phyloP scores from a whole-genome alignment of 2,113 vertebrate species.

The Pristiophorus japonicus region DNA sequence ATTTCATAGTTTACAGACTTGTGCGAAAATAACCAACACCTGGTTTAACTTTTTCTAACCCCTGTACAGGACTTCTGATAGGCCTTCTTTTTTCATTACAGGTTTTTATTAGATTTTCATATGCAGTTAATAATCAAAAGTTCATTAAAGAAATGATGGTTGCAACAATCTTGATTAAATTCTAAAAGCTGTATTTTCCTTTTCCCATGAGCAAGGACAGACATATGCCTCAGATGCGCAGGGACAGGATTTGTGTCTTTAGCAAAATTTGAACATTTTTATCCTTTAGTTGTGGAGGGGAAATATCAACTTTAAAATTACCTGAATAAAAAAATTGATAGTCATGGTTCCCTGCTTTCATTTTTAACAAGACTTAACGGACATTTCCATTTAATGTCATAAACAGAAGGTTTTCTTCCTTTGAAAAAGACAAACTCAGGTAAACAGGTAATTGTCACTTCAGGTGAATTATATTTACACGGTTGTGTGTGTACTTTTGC shows the following conservation, averaged over 20 bases:
- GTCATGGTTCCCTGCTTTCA: background rate
- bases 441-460: too few species aligned
- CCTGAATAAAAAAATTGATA: background rate
- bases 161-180: background rate
- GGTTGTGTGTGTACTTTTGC: too few species aligned
- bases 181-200: background rate
- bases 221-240: background rate
- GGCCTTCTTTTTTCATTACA: background rate
- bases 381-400: too few species aligned
- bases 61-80: background rate
- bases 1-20: slow-evolving; percentile 32
- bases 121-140: slow-evolving; percentile 19
- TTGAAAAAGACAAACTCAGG: too few species aligned
- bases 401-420: too few species aligned
- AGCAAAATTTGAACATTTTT: background rate
- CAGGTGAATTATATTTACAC: too few species aligned
- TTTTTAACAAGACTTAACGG: background rate
- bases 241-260: background rate
- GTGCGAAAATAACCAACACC: slow-evolving; percentile 16
- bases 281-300: too few species aligned
- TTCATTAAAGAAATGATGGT: background rate
- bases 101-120: slow-evolving; percentile 2
- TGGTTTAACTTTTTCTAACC: slow-evolving; percentile 31
- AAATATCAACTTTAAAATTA: background rate
- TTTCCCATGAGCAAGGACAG: background rate